Base-by-base conservation (phyloP, 2,888 invertebrate genomes). In the Drosophila nigricruria region DNA sequence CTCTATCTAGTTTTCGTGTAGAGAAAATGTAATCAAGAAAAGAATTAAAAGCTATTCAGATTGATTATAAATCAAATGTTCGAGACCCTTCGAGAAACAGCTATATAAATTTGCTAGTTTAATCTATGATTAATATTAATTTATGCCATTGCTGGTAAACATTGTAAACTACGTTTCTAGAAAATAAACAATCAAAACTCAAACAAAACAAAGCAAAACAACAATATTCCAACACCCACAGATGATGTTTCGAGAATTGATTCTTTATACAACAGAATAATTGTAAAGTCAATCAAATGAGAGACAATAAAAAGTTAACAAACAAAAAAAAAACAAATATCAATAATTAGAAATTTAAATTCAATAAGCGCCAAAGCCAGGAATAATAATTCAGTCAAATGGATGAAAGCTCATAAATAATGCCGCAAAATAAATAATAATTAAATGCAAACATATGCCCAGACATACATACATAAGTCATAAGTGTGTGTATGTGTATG, bases 281-380 rank as follows among this genome's bases (percentile, higher is more conserved):
- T 64, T 52, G 32, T 36, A 63, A 38, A 38, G 14, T 1, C 3
- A 45, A 36, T 20, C 43, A n/a, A 32, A 32, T 18, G 23, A 62
- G 20, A 32, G 14, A 38, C 53, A 67, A 56, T 54, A 52, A 67
- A 47, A 34, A 50, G 45, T 53, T 38, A 54, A 68, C 52, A 50
- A 47, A 53, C 58, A 75, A 18, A 57, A 54, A 58, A 70, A 36
- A 27, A n/a, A 47, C 32, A 36, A 47, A 58, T 52, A 32, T 16
- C 1, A 62, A 50, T 85, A 85, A 83, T 83, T 82, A 69, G 61
- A 82, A 79, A 82, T 86, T 86, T 77, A 73, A 82, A 82, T 82
- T 82, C 83, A 63, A 60, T 58, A 70, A 67, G 70, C 85, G 68
- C 62, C 42, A 49, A 78, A 56, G 65, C 56, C 82, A 71, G 59